A percentile compares a stretch with the other conserved stretches of the same genome.
These are phyloP conservation scores for Oncorhynchus masou DNA, from an alignment of 2,113 vertebrate species.

Conservation along the genomic window DNA sequence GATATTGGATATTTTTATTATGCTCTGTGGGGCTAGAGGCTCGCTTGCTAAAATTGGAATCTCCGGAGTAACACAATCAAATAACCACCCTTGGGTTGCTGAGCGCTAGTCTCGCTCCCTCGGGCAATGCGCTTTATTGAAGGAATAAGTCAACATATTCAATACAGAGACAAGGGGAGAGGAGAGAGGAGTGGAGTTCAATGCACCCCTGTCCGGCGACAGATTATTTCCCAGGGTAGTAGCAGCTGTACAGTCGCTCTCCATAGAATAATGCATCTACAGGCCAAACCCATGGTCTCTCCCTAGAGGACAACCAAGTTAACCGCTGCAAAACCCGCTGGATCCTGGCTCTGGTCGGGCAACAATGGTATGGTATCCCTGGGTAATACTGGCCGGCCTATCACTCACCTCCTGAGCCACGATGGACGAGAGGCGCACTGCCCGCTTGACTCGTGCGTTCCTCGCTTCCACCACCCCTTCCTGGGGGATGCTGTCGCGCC, in stretches of 20 bases:
- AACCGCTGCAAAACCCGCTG: slow-evolving; percentile 13
- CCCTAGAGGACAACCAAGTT: neutral
- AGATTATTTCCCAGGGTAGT: neutral
- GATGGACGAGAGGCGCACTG: slow-evolving; percentile 86
- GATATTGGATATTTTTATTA: slow-evolving; percentile 8
- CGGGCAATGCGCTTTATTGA: neutral
- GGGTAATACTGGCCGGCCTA: neutral
- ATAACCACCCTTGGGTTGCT: neutral
- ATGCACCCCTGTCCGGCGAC: neutral
- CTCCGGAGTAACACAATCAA: slow-evolving; percentile 2
- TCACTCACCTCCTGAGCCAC: slow-evolving; percentile 89
- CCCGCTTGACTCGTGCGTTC: slow-evolving; percentile 77
- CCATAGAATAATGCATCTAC: neutral
- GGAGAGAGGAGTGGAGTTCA: neutral
- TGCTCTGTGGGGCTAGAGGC: neutral
- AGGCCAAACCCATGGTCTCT: neutral
- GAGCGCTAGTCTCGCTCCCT: slow-evolving; percentile 5
- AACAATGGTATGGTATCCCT: neutral
- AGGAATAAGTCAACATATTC: neutral
- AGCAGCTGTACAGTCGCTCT: neutral
- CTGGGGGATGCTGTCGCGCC: slow-evolving; percentile 75
- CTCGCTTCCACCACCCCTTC: slow-evolving; percentile 66
- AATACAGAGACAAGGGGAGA: neutral
- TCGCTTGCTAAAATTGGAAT: slow-evolving; percentile 26
- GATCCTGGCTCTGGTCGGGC: neutral